Evolutionary conservation across 2,797 vertebrate genomes (phyloP).

Genomic region (Siniperca obscura): DNA sequence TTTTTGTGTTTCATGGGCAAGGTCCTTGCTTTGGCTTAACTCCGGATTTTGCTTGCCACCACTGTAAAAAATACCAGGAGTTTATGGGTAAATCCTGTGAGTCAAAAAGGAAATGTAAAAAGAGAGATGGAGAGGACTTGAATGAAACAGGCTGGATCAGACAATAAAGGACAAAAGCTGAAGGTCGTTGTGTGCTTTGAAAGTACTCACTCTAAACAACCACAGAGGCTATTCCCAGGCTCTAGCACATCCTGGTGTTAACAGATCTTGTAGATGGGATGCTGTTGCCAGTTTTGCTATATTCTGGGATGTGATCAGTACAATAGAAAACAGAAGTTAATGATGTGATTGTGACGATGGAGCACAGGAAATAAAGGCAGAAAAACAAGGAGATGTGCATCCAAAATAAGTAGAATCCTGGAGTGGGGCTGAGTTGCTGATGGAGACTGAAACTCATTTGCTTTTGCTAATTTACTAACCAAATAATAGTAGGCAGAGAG

Average conservation of each 20-base stretch:
- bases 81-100: conserved; percentile 36
- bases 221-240: conserved; percentile 1
- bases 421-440: neutral
- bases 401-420: neutral
- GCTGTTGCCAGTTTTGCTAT: neutral
- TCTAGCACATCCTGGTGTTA: conserved; percentile 47
- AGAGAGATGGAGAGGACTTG: neutral
- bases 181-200: neutral
- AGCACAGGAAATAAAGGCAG: neutral
- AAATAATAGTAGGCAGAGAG: neutral
- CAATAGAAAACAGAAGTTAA: conserved; percentile 11
- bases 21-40: conserved; percentile 19
- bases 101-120: conserved; percentile 10
- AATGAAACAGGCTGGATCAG: neutral
- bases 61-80: conserved; percentile 31
- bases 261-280: neutral
- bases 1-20: conserved; percentile 9
- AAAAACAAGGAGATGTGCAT: neutral
- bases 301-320: neutral
- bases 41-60: neutral
- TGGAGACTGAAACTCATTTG: neutral
- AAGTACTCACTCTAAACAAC: neutral
- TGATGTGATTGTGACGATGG: conserved; percentile 9
- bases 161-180: neutral
- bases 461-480: neutral